A percentile compares a stretch with the other conserved stretches of the same genome.
These are phyloP conservation scores for Solen grandis DNA, from an alignment of 1,140 invertebrate species.

Conservation along the genomic window DNA sequence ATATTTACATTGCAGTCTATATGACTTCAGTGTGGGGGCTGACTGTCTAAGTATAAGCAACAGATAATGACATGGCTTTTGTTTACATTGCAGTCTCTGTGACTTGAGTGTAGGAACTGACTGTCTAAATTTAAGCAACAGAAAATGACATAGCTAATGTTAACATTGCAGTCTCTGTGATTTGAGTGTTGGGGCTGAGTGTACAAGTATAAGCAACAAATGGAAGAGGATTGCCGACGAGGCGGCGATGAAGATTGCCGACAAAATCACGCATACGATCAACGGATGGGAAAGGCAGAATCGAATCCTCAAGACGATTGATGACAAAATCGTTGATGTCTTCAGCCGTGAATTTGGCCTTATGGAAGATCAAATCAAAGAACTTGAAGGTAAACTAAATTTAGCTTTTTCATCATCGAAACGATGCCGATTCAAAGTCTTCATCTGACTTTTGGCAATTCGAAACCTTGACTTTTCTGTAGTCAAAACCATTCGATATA, in stretches of 20 bases:
- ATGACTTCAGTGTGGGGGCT: too few species aligned
- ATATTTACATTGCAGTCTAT: too few species aligned
- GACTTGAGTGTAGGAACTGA: too few species aligned
- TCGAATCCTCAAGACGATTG: background rate
- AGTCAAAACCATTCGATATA: background rate
- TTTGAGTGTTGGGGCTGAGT: background rate
- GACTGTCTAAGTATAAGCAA: too few species aligned
- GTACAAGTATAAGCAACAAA: background rate
- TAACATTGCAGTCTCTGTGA: conserved; percentile 40
- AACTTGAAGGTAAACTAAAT: conserved; percentile 30
- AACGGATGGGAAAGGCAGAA: conserved; percentile 37
- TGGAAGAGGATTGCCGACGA: conserved; percentile 34
- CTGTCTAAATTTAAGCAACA: background rate
- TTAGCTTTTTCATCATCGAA: background rate
- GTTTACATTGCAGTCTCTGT: too few species aligned
- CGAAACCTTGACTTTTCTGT: background rate
- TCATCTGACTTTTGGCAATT: background rate
- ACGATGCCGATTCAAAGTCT: background rate
- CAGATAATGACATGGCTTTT: too few species aligned
- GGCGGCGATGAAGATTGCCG: conserved; percentile 28
- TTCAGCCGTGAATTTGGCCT: conserved; percentile 30
- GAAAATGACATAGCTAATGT: too few species aligned
- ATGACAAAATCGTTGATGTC: conserved; percentile 11
- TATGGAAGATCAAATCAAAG: conserved; percentile 24
- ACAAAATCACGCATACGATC: background rate